These are phyloP conservation scores for Anoplolepis gracilipes DNA, from an alignment of 1,140 invertebrate species.

Conservation along the genomic window DNA sequence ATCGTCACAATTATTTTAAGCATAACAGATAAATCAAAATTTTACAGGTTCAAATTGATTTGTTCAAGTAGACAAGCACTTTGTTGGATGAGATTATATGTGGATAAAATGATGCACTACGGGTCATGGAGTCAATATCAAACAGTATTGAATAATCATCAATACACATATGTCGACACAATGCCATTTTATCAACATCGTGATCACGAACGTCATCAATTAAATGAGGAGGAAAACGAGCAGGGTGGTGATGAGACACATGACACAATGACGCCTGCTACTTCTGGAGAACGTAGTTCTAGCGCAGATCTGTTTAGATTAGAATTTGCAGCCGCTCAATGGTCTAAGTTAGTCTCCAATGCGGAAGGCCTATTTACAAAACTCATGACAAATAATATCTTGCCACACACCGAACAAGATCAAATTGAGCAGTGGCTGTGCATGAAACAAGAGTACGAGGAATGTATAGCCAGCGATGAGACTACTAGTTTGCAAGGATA, in stretches of 20 bases:
- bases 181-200: constrained; percentile 71
- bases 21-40: neutral
- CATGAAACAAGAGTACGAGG: constrained; percentile 94
- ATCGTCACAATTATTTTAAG: neutral
- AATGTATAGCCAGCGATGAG: constrained; percentile 90
- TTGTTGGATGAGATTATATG: constrained; percentile 9
- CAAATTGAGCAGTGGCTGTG: constrained; percentile 95
- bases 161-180: constrained; percentile 77
- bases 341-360: constrained; percentile 93
- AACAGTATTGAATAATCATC: constrained; percentile 78
- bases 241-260: constrained; percentile 80
- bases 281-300: constrained; percentile 82
- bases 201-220: constrained; percentile 68
- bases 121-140: constrained; percentile 80
- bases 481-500: constrained; percentile 81
- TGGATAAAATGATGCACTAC: constrained; percentile 80
- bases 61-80: neutral
- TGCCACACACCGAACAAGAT: constrained; percentile 90
- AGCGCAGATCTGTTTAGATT: constrained; percentile 88
- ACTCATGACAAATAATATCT: constrained; percentile 86
- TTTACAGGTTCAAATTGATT: neutral
- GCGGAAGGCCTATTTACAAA: constrained; percentile 93
- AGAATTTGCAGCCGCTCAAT: constrained; percentile 93
- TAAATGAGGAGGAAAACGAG: constrained; percentile 80
- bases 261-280: constrained; percentile 82